A percentile compares a stretch with the other conserved stretches of the same genome.
Conservation (phyloP, 1,140 invertebrate genomes). For the Catajapyx aquilonaris region DNA sequence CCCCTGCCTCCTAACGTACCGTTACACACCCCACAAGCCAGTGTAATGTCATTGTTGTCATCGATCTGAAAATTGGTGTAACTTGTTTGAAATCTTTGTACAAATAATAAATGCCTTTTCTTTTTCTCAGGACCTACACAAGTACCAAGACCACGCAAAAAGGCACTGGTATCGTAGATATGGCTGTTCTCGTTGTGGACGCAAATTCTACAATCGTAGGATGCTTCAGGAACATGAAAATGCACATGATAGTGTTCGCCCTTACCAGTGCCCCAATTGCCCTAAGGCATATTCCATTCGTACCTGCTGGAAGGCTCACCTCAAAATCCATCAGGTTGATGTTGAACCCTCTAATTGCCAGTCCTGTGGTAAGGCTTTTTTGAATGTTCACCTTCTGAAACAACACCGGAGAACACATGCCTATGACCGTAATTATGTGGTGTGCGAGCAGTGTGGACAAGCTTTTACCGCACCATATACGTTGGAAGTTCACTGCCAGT, state of each 20-base stretch:
- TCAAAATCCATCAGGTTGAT: constrained; percentile 11
- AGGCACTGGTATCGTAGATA: too few species aligned
- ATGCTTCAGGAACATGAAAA: constrained; percentile 13
- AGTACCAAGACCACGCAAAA: too few species aligned
- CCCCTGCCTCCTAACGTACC: too few species aligned
- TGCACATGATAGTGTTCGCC: constrained; percentile 11
- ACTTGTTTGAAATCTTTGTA: too few species aligned
- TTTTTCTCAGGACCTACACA: too few species aligned
- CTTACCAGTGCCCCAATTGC: constrained; percentile 11
- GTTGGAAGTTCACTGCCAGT: not conserved
- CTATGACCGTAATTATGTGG: constrained; percentile 12
- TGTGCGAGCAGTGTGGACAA: constrained; percentile 11
- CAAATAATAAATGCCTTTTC: too few species aligned
- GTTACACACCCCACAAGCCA: too few species aligned
- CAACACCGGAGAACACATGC: constrained; percentile 11
- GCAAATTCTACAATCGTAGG: too few species aligned
- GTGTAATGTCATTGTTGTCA: too few species aligned
- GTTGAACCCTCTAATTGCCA: constrained; percentile 10
- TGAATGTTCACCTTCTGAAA: constrained; percentile 10
- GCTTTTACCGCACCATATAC: constrained; percentile 9
- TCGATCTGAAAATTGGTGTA: too few species aligned
- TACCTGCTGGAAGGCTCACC: constrained; percentile 10
- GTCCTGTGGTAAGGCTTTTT: constrained; percentile 10
- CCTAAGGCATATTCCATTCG: constrained; percentile 11
- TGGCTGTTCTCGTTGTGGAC: too few species aligned